Evolutionary conservation across 2,113 vertebrate species (phyloP), one percentile per base, ranked within the genome.

Genomic region (Atherinomorus stipes): DNA sequence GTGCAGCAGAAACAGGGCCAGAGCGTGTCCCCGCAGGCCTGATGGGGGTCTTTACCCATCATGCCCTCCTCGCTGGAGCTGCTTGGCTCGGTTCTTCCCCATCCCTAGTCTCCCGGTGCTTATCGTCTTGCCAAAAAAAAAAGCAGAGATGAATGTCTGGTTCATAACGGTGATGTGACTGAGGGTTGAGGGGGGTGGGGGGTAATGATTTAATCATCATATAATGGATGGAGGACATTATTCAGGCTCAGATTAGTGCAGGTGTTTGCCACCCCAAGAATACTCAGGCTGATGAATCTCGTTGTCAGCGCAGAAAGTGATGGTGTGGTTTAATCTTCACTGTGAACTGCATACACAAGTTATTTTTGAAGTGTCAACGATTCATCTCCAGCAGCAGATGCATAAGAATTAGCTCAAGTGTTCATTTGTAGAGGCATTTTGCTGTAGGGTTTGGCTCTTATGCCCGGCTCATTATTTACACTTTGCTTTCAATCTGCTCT

Each of bases 171-270:
- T 64, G 76, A 84, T 80, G 84, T 81, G 71, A 72, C 56, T 76
- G 49, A 59, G 71, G 75, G 72, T 65, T 47, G 44, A 45, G 44
- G 44, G 44, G 58, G 37, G 11, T 26, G 57, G 58, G 53, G 78
- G 64, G 78, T 83, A 83, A 86, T 76, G 80, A 85, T 89, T 85
- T 83, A 89, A 92, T 90, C 88, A 84, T 79, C 1, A 8, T 47
- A 37, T 90, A 87, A 92, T 89, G 83, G 88, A 90, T 91, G 86
- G 81, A 65, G 38, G 85, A 88, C 86, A 88, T 91, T 81, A 79
- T 84, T 88, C 76, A 67, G 80, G 71, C 49, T 70, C 13, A 50
- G 72, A 84, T 90, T 83, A 82, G 85, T 71, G 85, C 85, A 89
- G 86, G 80, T 91, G 88, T 85, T 85, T 60, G 62, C 78, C 73